Evolutionary conservation across 1,140 invertebrate species (phyloP).

Genomic region (Cotesia typhae): DNA sequence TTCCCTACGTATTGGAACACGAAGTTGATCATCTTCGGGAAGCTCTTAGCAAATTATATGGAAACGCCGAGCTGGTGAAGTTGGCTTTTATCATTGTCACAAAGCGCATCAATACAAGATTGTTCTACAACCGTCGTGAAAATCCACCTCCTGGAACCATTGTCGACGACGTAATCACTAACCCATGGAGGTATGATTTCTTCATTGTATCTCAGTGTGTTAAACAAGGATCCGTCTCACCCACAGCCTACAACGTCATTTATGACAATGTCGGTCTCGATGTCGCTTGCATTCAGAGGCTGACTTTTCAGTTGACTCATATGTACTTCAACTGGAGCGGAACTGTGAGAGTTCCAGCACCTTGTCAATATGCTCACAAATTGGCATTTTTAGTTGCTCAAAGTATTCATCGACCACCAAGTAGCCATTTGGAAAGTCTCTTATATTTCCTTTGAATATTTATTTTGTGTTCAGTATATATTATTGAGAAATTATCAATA

Average conservation of each 20-base stretch:
- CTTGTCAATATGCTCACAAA: constrained; percentile 89
- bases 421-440: constrained; percentile 58
- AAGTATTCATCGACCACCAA: constrained; percentile 70
- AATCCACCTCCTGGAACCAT: constrained; percentile 89
- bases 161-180: constrained; percentile 85
- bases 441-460: constrained; percentile 67
- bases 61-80: constrained; percentile 60
- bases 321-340: constrained; percentile 87
- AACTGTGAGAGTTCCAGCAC: constrained; percentile 84
- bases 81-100: constrained; percentile 79
- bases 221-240: constrained; percentile 81
- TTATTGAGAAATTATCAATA: too few relatives aligned
- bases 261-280: constrained; percentile 70
- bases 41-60: constrained; percentile 67
- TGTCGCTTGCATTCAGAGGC: constrained; percentile 75
- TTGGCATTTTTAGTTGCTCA: constrained; percentile 82
- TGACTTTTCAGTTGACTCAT: constrained; percentile 84
- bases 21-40: constrained; percentile 71
- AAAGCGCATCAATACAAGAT: constrained; percentile 76
- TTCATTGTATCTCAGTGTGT: constrained; percentile 82
- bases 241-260: constrained; percentile 83
- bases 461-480: too few relatives aligned
- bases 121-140: constrained; percentile 66
- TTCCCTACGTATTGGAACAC: constrained; percentile 71
- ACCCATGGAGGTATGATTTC: constrained; percentile 83